Conservation (phyloP, 2,888 invertebrate genomes). For the Helicoverpa assulta region DNA sequence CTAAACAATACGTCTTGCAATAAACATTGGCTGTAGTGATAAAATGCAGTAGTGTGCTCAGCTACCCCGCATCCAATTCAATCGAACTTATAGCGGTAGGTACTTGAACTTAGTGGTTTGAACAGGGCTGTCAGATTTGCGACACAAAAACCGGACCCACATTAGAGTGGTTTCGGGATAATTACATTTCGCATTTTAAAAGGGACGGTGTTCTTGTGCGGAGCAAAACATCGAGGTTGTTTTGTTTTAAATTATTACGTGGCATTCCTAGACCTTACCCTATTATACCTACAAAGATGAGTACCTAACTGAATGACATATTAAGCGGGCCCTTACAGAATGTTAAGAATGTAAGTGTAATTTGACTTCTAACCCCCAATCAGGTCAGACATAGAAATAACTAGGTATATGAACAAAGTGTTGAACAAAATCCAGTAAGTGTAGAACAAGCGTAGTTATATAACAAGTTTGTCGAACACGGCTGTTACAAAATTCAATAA, state of each 20-base stretch:
- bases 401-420: constrained; percentile 33
- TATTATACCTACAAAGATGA: neutral
- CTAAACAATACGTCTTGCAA: constrained; percentile 28
- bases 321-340: too few relatives aligned
- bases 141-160: constrained; percentile 1
- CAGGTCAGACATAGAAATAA: neutral
- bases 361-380: neutral
- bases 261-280: neutral
- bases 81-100: constrained; percentile 51
- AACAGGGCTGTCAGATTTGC: constrained; percentile 1
- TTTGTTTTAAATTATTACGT: constrained; percentile 9
- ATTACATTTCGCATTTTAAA: constrained; percentile 27
- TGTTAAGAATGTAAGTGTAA: too few relatives aligned
- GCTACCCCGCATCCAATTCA: constrained; percentile 63
- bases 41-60: constrained; percentile 61
- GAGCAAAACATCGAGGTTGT: neutral
- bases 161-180: constrained; percentile 23
- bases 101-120: constrained; percentile 9
- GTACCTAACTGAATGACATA: neutral
- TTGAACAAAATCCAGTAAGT: constrained; percentile 4
- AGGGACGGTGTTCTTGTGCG: neutral
- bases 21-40: constrained; percentile 51
- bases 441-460: constrained; percentile 39
- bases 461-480: constrained; percentile 54
- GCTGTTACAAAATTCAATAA: constrained; percentile 45